Percentiles rank a stretch among this genome's conserved stretches.
These are phyloP conservation scores for Diadophis punctatus DNA, from an alignment of 2,113 vertebrate genomes.

Conservation along the genomic window DNA sequence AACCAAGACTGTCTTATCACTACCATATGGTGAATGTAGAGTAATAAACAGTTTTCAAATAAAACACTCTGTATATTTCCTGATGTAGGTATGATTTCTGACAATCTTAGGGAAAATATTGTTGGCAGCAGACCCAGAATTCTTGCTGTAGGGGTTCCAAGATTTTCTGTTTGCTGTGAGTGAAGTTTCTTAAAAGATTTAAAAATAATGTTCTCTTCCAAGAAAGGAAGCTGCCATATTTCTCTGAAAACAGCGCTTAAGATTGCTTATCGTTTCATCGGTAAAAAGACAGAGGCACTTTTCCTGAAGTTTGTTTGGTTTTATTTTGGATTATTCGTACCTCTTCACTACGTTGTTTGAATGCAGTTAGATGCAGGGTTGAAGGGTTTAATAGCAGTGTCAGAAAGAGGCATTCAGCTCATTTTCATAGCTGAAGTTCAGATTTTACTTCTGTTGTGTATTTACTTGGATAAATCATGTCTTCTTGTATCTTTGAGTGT, in stretches of 20 bases:
- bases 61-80: slow-evolving; percentile 32
- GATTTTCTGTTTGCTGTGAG: slow-evolving; percentile 29
- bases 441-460: background rate
- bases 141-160: slow-evolving; percentile 17
- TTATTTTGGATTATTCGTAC: background rate
- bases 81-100: slow-evolving; percentile 33
- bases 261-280: background rate
- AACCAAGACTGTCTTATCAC: slow-evolving; percentile 16
- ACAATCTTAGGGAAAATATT: slow-evolving; percentile 34
- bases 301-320: background rate
- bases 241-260: background rate
- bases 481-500: background rate
- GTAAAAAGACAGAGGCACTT: background rate
- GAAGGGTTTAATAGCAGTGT: background rate
- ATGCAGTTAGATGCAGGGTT: background rate
- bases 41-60: slow-evolving; percentile 32
- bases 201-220: slow-evolving; percentile 30
- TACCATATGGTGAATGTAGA: slow-evolving; percentile 22
- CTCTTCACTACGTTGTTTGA: background rate
- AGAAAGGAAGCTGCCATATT: slow-evolving; percentile 7
- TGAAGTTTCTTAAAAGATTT: slow-evolving; percentile 34
- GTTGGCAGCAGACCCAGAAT: slow-evolving; percentile 22
- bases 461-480: background rate
- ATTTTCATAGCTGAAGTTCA: background rate
- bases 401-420: background rate